phyloP scores from a whole-genome alignment of 2,797 vertebrate species.

The Anguilla anguilla region DNA sequence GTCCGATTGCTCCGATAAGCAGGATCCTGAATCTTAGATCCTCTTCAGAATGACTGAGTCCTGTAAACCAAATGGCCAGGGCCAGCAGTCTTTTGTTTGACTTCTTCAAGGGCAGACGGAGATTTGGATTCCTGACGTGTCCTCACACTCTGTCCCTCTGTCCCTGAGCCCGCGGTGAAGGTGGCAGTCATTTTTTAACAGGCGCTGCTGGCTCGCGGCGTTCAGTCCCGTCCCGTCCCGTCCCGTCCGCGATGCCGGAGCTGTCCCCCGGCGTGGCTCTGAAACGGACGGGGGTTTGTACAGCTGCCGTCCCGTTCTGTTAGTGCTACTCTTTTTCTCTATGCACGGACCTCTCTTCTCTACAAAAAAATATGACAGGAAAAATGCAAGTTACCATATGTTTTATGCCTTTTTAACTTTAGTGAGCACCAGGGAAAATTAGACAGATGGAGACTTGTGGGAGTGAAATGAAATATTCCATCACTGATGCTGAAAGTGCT shows the following conservation, averaged over 20 bases:
- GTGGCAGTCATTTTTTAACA: background rate
- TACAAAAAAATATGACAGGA: background rate
- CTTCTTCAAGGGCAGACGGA: background rate
- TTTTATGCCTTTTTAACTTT: background rate
- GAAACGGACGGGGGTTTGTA: conserved; percentile 48
- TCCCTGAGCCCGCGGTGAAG: background rate
- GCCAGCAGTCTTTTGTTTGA: background rate
- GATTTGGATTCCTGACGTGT: conserved; percentile 9
- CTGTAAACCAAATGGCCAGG: background rate
- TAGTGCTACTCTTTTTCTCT: conserved; percentile 39
- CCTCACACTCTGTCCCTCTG: background rate
- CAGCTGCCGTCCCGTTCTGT: conserved; percentile 56
- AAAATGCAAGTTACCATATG: conserved; percentile 45
- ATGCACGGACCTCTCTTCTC: background rate
- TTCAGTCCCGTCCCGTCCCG: background rate
- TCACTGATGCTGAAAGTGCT: conserved; percentile 70
- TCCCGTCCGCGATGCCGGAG: conserved; percentile 30
- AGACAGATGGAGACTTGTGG: conserved; percentile 70
- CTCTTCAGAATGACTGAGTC: background rate
- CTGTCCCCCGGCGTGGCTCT: conserved; percentile 48
- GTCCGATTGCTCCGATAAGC: background rate
- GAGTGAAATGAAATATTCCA: conserved; percentile 60
- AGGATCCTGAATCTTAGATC: no score
- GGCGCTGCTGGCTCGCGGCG: background rate
- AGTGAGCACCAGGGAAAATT: background rate